phyloP scores from a whole-genome alignment of 2,797 vertebrate species.

The Gambelia wislizenii region DNA sequence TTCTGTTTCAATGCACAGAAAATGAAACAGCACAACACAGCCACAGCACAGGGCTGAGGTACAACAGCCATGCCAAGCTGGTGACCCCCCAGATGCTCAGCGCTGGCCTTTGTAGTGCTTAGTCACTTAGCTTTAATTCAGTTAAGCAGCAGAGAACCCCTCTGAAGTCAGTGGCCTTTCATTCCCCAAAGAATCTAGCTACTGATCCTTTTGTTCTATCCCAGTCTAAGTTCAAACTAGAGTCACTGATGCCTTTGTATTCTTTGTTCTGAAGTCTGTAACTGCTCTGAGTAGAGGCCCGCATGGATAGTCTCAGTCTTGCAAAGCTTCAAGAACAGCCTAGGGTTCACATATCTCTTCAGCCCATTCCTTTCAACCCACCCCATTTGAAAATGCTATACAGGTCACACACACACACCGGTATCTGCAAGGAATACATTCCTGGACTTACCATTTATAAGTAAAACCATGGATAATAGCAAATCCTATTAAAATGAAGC shows the following conservation, averaged over 20 bases:
- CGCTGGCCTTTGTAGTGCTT: neutral
- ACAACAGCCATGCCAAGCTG: neutral
- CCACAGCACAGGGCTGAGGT: neutral
- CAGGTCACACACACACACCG: too few species aligned
- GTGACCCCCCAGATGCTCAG: neutral
- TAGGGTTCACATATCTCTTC: neutral
- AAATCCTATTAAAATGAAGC: too few species aligned
- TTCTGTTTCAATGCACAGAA: neutral
- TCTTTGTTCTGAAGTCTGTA: neutral
- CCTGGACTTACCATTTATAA: too few species aligned
- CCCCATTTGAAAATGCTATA: too few species aligned
- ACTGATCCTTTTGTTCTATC: neutral
- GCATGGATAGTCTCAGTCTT: neutral
- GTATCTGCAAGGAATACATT: too few species aligned
- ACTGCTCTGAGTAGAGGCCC: neutral
- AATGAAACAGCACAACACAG: neutral
- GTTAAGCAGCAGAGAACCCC: neutral
- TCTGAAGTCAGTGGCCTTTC: neutral
- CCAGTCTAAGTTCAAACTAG: neutral
- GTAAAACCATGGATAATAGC: too few species aligned
- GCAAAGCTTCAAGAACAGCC: neutral
- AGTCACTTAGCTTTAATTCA: slow-evolving; percentile 9
- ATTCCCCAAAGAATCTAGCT: neutral
- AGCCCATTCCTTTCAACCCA: too few species aligned
- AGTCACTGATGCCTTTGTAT: neutral